A percentile compares a stretch with the other conserved stretches of the same genome.
These are phyloP conservation scores for Cantharis flavilabris DNA, from an alignment of 2,888 invertebrate species.

Conservation along the genomic window DNA sequence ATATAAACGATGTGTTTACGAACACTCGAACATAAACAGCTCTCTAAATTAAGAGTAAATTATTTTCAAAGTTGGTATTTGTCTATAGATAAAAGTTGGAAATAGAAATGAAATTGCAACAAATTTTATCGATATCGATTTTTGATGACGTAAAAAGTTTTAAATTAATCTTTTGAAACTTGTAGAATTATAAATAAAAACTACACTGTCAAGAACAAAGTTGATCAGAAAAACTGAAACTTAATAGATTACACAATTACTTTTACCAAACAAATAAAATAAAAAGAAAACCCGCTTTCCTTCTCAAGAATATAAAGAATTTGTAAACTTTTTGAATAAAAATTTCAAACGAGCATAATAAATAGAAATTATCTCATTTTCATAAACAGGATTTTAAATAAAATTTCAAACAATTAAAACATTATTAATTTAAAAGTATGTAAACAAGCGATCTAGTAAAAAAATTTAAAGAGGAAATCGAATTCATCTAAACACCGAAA, in stretches of 20 bases:
- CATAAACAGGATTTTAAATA: not conserved
- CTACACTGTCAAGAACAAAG: constrained; percentile 4
- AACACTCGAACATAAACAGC: constrained; percentile 1
- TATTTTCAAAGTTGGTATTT: not conserved
- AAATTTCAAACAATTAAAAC: not conserved
- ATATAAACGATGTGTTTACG: not conserved
- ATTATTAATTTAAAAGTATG: not conserved
- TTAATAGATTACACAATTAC: constrained; percentile 11
- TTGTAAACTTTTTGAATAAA: not conserved
- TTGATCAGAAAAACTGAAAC: constrained; percentile 6
- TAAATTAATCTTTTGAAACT: not conserved
- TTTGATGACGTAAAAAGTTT: not conserved
- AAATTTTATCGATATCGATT: not conserved
- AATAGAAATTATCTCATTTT: not conserved
- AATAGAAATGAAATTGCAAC: not conserved
- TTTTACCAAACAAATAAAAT: not conserved
- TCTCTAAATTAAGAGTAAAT: constrained; percentile 4
- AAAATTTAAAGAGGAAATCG: not conserved
- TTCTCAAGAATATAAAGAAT: not conserved
- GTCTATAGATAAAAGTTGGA: not conserved
- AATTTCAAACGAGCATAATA: not conserved
- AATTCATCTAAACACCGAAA: not conserved
- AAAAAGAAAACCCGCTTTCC: not conserved
- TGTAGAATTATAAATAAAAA: not conserved
- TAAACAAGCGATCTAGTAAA: not conserved